These are phyloP conservation scores for Ferdinandea cuprea DNA, from an alignment of 2,888 invertebrate species.

Conservation along the genomic window DNA sequence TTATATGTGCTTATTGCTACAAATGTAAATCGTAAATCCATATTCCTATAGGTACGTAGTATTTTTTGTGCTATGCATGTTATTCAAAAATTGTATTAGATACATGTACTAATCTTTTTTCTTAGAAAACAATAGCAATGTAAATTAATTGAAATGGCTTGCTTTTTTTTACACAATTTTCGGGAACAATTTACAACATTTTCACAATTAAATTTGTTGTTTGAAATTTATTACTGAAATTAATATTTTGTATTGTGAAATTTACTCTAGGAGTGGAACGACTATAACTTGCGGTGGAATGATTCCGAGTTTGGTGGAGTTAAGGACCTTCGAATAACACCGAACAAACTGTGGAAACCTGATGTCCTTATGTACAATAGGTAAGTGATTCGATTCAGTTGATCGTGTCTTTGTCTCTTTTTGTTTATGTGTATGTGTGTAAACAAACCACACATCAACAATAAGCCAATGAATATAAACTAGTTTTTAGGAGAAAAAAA, in stretches of 20 bases:
- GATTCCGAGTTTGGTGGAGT: constrained; percentile 97
- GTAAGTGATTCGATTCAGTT: constrained; percentile 84
- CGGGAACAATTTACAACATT: constrained; percentile 24
- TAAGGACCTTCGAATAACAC: constrained; percentile 96
- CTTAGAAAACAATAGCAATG: constrained; percentile 1
- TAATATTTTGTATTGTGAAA: constrained; percentile 14
- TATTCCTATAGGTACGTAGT: no score
- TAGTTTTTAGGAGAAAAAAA: constrained; percentile 5
- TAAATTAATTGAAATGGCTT: constrained; percentile 10
- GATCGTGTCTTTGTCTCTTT: constrained; percentile 41
- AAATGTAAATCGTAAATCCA: background rate
- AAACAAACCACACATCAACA: constrained; percentile 54
- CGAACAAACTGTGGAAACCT: constrained; percentile 98
- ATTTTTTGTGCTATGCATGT: background rate
- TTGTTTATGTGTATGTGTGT: constrained; percentile 24
- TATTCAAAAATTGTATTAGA: constrained; percentile 9
- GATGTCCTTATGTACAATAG: constrained; percentile 99
- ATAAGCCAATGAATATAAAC: constrained; percentile 68
- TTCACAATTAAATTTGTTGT: constrained; percentile 5
- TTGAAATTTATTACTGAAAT: background rate
- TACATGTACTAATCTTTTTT: no score
- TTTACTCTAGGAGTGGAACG: constrained; percentile 96
- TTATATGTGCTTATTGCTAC: background rate
- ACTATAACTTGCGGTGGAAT: constrained; percentile 98
- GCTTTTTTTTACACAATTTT: constrained; percentile 20